phyloP scores from a whole-genome alignment of 1,140 invertebrate genomes.

The Micrasema longulum region DNA sequence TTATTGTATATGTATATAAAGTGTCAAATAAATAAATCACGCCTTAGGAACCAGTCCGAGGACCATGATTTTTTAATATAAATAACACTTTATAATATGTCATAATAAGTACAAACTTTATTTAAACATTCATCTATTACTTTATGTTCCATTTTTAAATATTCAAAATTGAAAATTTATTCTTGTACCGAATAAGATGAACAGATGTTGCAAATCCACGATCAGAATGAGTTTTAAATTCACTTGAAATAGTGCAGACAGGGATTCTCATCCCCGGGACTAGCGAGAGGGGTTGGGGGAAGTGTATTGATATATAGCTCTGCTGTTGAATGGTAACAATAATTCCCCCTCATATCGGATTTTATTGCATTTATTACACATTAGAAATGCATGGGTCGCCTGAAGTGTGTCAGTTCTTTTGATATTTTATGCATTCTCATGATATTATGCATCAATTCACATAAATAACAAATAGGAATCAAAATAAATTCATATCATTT shows the following conservation, averaged over 20 bases:
- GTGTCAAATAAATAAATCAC: no score
- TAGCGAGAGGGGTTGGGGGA: no score
- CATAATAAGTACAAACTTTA: no score
- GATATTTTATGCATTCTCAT: constrained; percentile 15
- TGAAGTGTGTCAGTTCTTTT: constrained; percentile 19
- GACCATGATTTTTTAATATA: no score
- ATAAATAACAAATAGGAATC: neutral
- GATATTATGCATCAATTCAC: neutral
- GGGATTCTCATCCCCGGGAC: neutral
- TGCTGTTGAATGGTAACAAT: constrained; percentile 33
- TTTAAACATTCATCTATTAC: no score
- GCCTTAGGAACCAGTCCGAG: no score
- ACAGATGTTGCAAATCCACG: constrained; percentile 24
- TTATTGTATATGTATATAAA: no score
- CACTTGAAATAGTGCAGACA: neutral
- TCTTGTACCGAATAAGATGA: no score
- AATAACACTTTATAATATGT: no score
- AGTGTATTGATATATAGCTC: constrained; percentile 24
- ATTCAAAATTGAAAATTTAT: no score
- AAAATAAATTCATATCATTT: neutral
- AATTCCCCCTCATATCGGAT: constrained; percentile 38
- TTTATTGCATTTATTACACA: constrained; percentile 53
- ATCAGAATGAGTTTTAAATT: constrained; percentile 5
- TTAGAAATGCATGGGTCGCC: constrained; percentile 33
- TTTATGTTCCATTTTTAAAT: no score